These are phyloP conservation scores for Trichoplusia ni DNA, from an alignment of 1,140 invertebrate species.

Conservation along the genomic window DNA sequence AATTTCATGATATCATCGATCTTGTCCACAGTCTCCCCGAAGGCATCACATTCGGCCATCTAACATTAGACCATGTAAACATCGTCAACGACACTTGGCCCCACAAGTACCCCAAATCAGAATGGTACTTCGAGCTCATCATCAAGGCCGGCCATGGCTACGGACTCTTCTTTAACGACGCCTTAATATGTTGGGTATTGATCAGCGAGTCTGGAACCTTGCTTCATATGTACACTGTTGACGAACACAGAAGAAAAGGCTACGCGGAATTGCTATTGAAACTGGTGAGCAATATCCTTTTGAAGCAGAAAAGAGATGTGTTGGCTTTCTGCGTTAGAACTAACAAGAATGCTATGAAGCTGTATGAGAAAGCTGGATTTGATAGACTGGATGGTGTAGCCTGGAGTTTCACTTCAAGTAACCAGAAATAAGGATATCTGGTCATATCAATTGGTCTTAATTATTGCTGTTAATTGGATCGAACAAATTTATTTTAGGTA, in stretches of 20 bases:
- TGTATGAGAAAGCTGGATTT: conserved; percentile 38
- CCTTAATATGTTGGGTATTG: conserved; percentile 44
- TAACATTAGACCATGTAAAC: conserved; percentile 27
- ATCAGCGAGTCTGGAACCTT: conserved; percentile 47
- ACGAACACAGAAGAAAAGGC: conserved; percentile 46
- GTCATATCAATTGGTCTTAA: no score
- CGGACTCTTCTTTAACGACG: conserved; percentile 41
- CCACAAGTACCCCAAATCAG: conserved; percentile 39
- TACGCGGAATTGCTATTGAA: conserved; percentile 48
- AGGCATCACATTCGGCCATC: conserved; percentile 23
- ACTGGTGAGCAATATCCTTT: conserved; percentile 39
- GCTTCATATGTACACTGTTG: conserved; percentile 43
- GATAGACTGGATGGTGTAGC: background rate
- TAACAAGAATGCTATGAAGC: conserved; percentile 6
- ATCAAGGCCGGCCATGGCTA: conserved; percentile 42
- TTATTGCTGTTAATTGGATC: background rate
- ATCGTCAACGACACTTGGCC: conserved; percentile 38
- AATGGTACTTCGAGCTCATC: conserved; percentile 39
- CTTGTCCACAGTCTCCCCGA: conserved; percentile 39
- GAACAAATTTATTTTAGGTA: no score
- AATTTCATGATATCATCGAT: background rate
- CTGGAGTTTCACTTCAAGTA: conserved; percentile 20
- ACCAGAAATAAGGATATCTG: background rate
- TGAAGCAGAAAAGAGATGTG: conserved; percentile 30
- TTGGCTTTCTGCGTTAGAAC: conserved; percentile 3